Base-by-base conservation (phyloP, 2,113 vertebrate genomes). In the Pycnonotus jocosus region DNA sequence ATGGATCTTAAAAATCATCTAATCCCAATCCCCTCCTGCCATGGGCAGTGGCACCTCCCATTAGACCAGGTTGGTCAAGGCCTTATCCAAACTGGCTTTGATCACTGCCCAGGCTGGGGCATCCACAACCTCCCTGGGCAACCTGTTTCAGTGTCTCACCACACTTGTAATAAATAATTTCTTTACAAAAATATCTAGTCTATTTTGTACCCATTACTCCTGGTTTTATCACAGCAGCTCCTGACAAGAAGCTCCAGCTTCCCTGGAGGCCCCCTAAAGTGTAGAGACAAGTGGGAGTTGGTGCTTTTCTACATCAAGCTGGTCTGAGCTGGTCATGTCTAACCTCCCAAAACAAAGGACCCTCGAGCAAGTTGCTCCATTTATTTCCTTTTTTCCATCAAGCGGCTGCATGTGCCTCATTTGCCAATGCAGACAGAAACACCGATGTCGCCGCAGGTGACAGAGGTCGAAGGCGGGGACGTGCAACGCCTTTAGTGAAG, bases 401-500 rank as follows among this genome's bases (percentile, higher is more conserved):
- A 53, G 33, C 0, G 4, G 12, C 42, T 30, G 35, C 42, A 22
- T 8, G 7, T 9, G 27, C 12, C 57, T 25, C 0, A 2, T 11
- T 19, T 6, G 38, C 50, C 56, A 24, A 1, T 0, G 4, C 15
- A 9, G 37, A 11, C 42, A 25, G 21, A 5, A 24, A 14, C 5
- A 11, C 11, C 0, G 8, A 6, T 2, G 16, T 0, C 3, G 35
- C 6, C 1, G 12, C 18, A 7, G 2, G 14, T 3, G 15, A 28
- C 11, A 10, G 25, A 3, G 9, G 23, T 0, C 1, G 1, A 45
- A 3, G 16, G 10, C 24, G 10, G 18, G 2, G 13, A 5, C 7
- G 1, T 5, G 6, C 37, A 15, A n/a, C 15, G 9, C 11, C 30
- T 10, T 1, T 0, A 5, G 9, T 9, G 0, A 1, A 9, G 3